These are phyloP conservation scores for Crossocerus cetratus DNA, from an alignment of 2,888 invertebrate genomes.

Conservation along the genomic window DNA sequence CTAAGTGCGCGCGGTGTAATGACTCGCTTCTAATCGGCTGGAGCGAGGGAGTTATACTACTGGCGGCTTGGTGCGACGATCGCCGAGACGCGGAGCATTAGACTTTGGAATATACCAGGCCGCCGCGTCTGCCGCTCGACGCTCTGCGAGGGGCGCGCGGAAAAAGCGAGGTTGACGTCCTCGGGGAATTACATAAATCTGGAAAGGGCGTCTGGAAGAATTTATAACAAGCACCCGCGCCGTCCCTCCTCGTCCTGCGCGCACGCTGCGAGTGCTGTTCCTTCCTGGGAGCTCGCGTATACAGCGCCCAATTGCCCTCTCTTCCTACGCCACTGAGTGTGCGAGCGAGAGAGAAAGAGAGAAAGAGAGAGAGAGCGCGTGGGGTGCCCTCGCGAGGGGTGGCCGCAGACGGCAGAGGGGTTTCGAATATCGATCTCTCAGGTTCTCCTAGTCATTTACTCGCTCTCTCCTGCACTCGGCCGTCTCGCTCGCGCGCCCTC, in stretches of 20 bases:
- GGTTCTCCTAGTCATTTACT: conserved; percentile 70
- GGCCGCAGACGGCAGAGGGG: conserved; percentile 58
- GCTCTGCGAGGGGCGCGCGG: background rate
- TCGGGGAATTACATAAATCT: conserved; percentile 39
- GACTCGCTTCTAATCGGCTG: no score
- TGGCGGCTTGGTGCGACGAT: no score
- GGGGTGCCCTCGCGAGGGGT: conserved; percentile 6
- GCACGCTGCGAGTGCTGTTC: no score
- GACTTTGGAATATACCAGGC: no score
- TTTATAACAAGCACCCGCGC: conserved; percentile 31
- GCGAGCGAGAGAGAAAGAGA: conserved; percentile 23
- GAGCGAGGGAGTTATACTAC: no score
- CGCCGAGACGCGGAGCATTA: no score
- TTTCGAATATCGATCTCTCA: conserved; percentile 75
- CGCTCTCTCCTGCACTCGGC: conserved; percentile 55
- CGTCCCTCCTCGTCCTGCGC: conserved; percentile 30
- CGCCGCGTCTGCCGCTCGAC: background rate
- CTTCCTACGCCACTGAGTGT: conserved; percentile 57
- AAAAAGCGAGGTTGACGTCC: no score
- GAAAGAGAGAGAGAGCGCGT: no score
- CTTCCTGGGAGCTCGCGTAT: conserved; percentile 38
- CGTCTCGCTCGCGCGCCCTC: conserved; percentile 64
- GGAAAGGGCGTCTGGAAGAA: conserved; percentile 45
- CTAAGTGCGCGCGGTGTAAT: no score
- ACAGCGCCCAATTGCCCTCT: conserved; percentile 39